A percentile compares a stretch with the other conserved stretches of the same genome.
These are phyloP conservation scores for Sinohyriopsis cumingii DNA, from an alignment of 2,888 invertebrate genomes.

Conservation along the genomic window DNA sequence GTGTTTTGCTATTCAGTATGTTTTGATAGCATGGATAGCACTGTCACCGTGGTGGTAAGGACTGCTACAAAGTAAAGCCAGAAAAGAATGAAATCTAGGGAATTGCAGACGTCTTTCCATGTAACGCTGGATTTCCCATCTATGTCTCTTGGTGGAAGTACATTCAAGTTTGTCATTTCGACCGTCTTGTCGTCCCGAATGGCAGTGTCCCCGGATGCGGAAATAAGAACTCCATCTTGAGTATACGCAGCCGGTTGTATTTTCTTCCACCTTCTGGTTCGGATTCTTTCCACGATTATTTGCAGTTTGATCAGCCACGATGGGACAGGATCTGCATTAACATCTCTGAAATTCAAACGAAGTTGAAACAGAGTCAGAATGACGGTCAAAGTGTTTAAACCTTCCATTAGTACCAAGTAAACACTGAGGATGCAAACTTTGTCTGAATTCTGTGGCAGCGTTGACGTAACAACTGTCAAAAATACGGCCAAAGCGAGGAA, in stretches of 20 bases:
- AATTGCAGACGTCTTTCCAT: slow-evolving; percentile 20
- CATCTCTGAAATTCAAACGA: slow-evolving; percentile 21
- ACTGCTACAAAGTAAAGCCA: slow-evolving; percentile 16
- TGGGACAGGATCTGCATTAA: slow-evolving; percentile 2
- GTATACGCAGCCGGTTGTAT: too few relatives aligned
- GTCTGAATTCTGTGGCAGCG: slow-evolving; percentile 38
- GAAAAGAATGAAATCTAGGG: slow-evolving; percentile 34
- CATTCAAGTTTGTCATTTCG: slow-evolving; percentile 14
- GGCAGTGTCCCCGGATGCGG: too few relatives aligned
- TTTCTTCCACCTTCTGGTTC: too few relatives aligned
- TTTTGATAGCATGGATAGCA: too few relatives aligned
- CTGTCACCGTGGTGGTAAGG: too few relatives aligned
- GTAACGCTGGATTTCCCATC: slow-evolving; percentile 14
- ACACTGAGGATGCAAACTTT: slow-evolving; percentile 28
- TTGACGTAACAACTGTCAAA: slow-evolving; percentile 38
- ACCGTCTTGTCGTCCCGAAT: neutral
- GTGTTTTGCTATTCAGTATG: too few relatives aligned
- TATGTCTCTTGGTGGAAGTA: slow-evolving; percentile 9
- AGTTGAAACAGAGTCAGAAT: slow-evolving; percentile 30
- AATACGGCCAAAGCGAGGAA: slow-evolving; percentile 44
- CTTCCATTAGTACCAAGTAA: slow-evolving; percentile 34
- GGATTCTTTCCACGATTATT: slow-evolving; percentile 9
- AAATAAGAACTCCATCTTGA: too few relatives aligned
- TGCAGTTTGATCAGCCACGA: slow-evolving; percentile 13
- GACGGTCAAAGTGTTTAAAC: slow-evolving; percentile 31